phyloP scores from a whole-genome alignment of 1,140 invertebrate genomes.

The Chionoecetes opilio region DNA sequence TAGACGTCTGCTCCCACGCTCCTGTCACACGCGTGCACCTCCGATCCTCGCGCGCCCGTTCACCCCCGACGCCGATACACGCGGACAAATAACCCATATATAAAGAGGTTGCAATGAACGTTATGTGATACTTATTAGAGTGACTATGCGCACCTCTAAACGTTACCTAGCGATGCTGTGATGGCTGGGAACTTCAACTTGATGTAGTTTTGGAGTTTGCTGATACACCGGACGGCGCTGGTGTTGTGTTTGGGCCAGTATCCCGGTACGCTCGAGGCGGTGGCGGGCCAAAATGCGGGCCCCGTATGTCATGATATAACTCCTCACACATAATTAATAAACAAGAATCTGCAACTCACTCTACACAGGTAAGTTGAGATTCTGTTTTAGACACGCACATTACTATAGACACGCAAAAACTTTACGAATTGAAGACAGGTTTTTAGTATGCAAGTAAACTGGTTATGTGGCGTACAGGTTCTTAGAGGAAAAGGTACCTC shows the following conservation, averaged over 20 bases:
- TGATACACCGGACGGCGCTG: background rate
- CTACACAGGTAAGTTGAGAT: background rate
- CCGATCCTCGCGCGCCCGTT: background rate
- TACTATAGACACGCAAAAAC: background rate
- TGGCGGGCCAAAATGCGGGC: background rate
- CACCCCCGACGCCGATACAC: background rate
- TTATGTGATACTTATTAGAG: background rate
- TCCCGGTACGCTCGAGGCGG: background rate
- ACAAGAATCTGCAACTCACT: background rate
- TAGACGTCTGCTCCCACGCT: conserved; percentile 23
- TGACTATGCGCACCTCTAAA: background rate
- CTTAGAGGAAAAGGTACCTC: too few species aligned
- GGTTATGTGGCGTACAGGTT: too few species aligned
- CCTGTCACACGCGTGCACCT: conserved; percentile 23
- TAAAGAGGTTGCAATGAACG: background rate
- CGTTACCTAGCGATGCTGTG: background rate
- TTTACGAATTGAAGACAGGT: too few species aligned
- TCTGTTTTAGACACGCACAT: background rate
- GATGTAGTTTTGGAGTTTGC: background rate
- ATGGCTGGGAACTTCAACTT: conserved; percentile 1
- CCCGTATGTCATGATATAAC: background rate
- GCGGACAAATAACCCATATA: background rate
- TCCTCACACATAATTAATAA: too few species aligned
- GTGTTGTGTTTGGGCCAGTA: background rate
- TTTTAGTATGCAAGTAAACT: too few species aligned